phyloP scores from a whole-genome alignment of 2,113 vertebrate species.

The mouse (Mus musculus) region GRCm39 chr8:66703501-66704000 shows the following conservation, averaged over 20 bases:
- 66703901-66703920: constrained; percentile 49
- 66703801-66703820: constrained; percentile 63
- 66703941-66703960: neutral
- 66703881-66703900: constrained; percentile 56
- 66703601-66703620: constrained; percentile 8
- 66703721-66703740: constrained; percentile 52
- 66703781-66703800: constrained; percentile 68
- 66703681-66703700: neutral
- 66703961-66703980: constrained; percentile 39
- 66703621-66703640: neutral
- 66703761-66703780: constrained; percentile 48
- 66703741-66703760: constrained; percentile 45
- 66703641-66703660: neutral
- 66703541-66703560: neutral
- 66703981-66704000: neutral
- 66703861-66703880: constrained; percentile 24
- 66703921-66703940: constrained; percentile 1
- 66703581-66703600: neutral
- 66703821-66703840: constrained; percentile 40
- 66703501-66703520: neutral
- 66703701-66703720: constrained; percentile 35
- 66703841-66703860: constrained; percentile 60
- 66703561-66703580: neutral
- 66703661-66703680: neutral
- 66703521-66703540: neutral